Conservation (phyloP, 92 coral and sea anemone genomes). For the Anthopleura xanthogrammica region DNA sequence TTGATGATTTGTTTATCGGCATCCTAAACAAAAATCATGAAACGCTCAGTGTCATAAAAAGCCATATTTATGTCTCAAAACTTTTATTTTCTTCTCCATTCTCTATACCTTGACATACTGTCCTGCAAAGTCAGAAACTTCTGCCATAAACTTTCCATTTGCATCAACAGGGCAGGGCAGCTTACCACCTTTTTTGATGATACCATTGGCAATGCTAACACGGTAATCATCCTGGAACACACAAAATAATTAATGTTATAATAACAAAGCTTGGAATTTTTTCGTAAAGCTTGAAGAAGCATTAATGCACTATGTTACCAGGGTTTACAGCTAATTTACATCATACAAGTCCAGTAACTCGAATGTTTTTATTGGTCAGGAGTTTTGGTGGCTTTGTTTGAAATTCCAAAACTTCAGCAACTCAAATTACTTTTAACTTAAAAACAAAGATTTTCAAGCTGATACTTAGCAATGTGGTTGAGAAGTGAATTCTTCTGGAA, state of each 20-base stretch:
- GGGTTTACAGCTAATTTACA: too few relatives aligned
- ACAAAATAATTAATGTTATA: background rate
- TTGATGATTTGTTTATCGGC: constrained; percentile 89
- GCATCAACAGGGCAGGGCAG: constrained; percentile 98
- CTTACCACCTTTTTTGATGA: constrained; percentile 80
- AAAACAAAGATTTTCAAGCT: too few relatives aligned
- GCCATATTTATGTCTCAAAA: background rate
- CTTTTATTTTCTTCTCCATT: too few relatives aligned
- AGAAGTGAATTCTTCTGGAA: too few relatives aligned
- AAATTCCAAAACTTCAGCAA: too few relatives aligned
- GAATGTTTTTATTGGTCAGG: too few relatives aligned
- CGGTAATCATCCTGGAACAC: constrained; percentile 88
- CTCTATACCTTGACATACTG: constrained; percentile 84
- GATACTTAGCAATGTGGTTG: too few relatives aligned
- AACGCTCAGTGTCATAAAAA: background rate
- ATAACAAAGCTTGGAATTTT: background rate
- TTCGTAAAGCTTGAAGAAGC: too few relatives aligned
- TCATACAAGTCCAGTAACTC: too few relatives aligned
- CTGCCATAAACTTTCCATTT: constrained; percentile 80
- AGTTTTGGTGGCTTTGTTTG: too few relatives aligned
- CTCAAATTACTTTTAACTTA: too few relatives aligned
- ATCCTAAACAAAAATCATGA: constrained; percentile 50
- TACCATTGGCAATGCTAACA: constrained; percentile 89
- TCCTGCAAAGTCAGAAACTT: constrained; percentile 83
- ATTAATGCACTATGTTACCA: too few relatives aligned